These are phyloP conservation scores for Astreopora myriophthalma DNA, from an alignment of 64 coral and sea anemone genomes.

Conservation along the genomic window DNA sequence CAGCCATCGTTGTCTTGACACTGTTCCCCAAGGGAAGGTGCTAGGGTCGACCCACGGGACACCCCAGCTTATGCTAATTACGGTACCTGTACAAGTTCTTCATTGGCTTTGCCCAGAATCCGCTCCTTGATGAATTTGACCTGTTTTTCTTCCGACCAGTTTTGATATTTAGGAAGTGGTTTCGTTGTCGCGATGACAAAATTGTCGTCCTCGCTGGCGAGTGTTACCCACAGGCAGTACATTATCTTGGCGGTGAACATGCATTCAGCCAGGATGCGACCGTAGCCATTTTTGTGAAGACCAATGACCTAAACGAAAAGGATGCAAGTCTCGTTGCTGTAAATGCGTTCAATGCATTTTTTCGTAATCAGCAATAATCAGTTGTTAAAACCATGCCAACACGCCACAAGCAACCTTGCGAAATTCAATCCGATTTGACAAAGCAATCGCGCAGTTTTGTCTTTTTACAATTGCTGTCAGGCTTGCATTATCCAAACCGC, in stretches of 20 bases:
- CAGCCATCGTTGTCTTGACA: no score
- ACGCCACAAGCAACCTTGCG: no score
- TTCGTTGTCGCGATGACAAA: constrained; percentile 80
- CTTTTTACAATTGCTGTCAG: no score
- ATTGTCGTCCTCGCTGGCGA: constrained; percentile 73
- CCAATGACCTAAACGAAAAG: constrained; percentile 70
- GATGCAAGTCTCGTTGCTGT: neutral
- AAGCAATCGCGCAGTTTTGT: no score
- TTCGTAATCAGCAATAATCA: no score
- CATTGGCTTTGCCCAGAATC: constrained; percentile 79
- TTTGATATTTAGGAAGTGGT: constrained; percentile 26
- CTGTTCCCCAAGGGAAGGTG: no score
- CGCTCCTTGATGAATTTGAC: constrained; percentile 63
- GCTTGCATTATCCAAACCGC: no score
- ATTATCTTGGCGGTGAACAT: constrained; percentile 87
- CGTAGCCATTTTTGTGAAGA: constrained; percentile 79
- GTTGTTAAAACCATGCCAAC: no score
- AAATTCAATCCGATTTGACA: no score
- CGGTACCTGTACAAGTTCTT: constrained; percentile 55
- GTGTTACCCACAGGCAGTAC: constrained; percentile 83
- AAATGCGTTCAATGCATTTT: neutral
- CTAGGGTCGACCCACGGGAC: no score
- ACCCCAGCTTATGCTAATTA: neutral
- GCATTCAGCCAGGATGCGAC: constrained; percentile 87
- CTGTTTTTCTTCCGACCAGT: constrained; percentile 31